Base-by-base conservation (phyloP, 2,113 vertebrate genomes). In the Lepisosteus oculatus region DNA sequence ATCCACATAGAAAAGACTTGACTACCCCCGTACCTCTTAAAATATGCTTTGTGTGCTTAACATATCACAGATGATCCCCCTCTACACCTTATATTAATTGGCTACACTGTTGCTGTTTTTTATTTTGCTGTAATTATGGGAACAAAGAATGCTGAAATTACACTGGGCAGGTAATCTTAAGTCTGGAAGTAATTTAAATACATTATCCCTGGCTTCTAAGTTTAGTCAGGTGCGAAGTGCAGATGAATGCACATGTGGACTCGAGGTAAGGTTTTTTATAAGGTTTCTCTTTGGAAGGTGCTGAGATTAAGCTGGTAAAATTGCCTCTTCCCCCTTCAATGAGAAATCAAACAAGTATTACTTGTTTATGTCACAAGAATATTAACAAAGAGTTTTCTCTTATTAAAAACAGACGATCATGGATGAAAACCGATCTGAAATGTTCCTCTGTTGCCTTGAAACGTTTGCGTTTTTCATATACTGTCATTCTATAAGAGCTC, bases 41-140 rank as follows among this genome's bases (percentile, higher is more conserved):
- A 80, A 79, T 82, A 72, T 61, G 77, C 15, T 77, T 72, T 72
- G 61, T 64, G 75, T 76, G 75, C 73, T 77, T 79, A 77, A 74
- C 70, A 44, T 70, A 75, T 79, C 70, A 77, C 55, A 47, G 63
- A 67, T 45, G 45, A 54, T 57, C 62, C 68, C 43, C 72, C 57
- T 47, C 43, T 13, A 6, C 59, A 54, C 42, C n/a, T 61, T 45
- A 43, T 55, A 4, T 13, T 55, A 14, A 43, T 44, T 13, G 47
- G 59, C 72, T 57, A 4, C n/a, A 56, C 41, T 65, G 17, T 55
- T 47, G 47, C 55, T 67, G 3, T 68, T 59, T 70, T 65, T 61
- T 71, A 61, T 71, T 61, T 67, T 17, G 14, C 41, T 43, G 43
- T 56, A 71, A 12, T 14, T 55, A 59, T 9, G 13, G 45, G 8